Evolutionary conservation across 2,888 invertebrate species (phyloP).

Genomic region (Tyria jacobaeae): DNA sequence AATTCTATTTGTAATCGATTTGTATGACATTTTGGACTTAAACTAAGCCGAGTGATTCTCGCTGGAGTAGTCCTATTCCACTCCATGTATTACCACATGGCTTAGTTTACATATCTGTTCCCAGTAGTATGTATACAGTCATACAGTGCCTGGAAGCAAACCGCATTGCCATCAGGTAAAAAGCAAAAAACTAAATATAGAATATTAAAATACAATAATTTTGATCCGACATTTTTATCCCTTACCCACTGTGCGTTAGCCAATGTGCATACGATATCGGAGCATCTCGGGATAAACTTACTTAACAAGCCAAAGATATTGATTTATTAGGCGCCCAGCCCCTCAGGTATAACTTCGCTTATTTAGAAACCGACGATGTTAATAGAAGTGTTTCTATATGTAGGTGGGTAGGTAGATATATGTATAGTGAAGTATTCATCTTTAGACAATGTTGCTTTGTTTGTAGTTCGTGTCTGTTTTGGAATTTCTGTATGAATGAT

Average conservation of each 20-base stretch:
- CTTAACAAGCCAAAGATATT: conserved; percentile 77
- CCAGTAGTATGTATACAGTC: too few relatives aligned
- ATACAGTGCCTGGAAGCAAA: too few relatives aligned
- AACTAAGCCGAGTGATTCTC: too few relatives aligned
- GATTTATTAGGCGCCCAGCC: conserved; percentile 70
- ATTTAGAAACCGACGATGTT: conserved; percentile 43
- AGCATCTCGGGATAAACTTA: conserved; percentile 77
- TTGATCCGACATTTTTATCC: conserved; percentile 19
- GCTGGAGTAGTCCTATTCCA: too few relatives aligned
- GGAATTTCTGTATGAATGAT: conserved; percentile 1
- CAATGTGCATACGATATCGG: conserved; percentile 70
- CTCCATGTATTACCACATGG: too few relatives aligned
- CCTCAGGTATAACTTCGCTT: conserved; percentile 67
- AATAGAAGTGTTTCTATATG: conserved; percentile 12
- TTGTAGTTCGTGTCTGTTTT: conserved; percentile 1
- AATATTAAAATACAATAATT: neutral
- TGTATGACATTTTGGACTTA: too few relatives aligned
- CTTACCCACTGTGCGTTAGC: conserved; percentile 54
- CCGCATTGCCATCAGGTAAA: too few relatives aligned
- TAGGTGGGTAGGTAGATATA: conserved; percentile 5
- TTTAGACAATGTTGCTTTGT: conserved; percentile 15
- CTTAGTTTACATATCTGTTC: too few relatives aligned
- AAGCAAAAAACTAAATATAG: neutral
- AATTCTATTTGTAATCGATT: too few relatives aligned
- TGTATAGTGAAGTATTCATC: neutral